A percentile compares a stretch with the other conserved stretches of the same genome.
Conservation (phyloP, 1,140 invertebrate genomes). For the Nebria ingens region DNA sequence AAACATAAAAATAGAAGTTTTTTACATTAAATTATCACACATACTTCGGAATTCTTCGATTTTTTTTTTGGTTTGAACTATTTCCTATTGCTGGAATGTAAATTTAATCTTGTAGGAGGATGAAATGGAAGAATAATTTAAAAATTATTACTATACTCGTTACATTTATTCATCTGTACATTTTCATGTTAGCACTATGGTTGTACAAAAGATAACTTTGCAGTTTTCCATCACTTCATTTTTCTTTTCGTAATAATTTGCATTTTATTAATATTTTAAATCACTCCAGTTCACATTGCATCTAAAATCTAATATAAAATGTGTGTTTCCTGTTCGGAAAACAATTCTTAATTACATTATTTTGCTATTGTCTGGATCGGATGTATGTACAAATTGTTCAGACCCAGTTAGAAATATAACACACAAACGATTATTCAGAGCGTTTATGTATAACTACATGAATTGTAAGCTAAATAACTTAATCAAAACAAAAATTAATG, state of each 20-base stretch:
- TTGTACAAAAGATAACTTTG: conserved; percentile 8
- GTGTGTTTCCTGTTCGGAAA: background rate
- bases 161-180: conserved; percentile 9
- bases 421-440: too few relatives aligned
- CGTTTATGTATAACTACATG: too few relatives aligned
- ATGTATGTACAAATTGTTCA: background rate
- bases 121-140: background rate
- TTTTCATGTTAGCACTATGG: conserved; percentile 2
- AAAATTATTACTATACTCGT: background rate
- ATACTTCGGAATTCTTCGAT: background rate
- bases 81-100: background rate
- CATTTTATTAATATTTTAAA: background rate
- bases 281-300: background rate
- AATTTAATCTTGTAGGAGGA: background rate
- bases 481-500: too few relatives aligned
- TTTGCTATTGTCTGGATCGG: background rate
- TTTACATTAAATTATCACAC: too few relatives aligned
- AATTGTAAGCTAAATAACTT: too few relatives aligned
- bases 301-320: background rate
- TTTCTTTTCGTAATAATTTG: too few relatives aligned
- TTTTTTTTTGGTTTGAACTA: too few relatives aligned
- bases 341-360: background rate
- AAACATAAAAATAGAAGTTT: too few relatives aligned
- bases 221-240: background rate
- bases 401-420: too few relatives aligned